Conservation (phyloP, 2,797 vertebrate species). For the Karalla daura region DNA sequence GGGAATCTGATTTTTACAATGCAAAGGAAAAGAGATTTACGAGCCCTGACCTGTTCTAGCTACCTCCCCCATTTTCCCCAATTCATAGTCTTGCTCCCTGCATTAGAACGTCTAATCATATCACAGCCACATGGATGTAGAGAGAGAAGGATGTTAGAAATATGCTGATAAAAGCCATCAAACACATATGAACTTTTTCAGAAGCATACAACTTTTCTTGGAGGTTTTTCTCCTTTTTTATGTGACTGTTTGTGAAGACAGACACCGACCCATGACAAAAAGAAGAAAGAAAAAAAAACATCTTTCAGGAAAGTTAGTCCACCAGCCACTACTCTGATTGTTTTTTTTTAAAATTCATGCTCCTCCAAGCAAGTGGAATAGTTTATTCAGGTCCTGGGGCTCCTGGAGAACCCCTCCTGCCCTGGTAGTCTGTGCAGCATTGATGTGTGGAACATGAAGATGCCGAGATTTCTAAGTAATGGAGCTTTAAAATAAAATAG, state of each 20-base stretch:
- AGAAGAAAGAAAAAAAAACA: conserved; percentile 15
- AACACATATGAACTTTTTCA: conserved; percentile 40
- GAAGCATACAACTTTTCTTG: conserved; percentile 44
- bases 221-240: conserved; percentile 8
- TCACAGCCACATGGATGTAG: conserved; percentile 71
- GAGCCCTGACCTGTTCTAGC: conserved; percentile 78
- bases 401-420: conserved; percentile 11
- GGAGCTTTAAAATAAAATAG: conserved; percentile 25
- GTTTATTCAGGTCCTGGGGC: not conserved
- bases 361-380: conserved; percentile 1
- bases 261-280: conserved; percentile 5
- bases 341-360: conserved; percentile 5
- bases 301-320: conserved; percentile 43
- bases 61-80: conserved; percentile 69
- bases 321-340: conserved; percentile 9
- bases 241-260: conserved; percentile 2
- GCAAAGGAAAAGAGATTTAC: conserved; percentile 81
- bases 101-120: conserved; percentile 71
- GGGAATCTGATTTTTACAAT: conserved; percentile 78
- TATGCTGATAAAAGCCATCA: conserved; percentile 56
- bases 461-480: conserved; percentile 39
- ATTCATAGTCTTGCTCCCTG: conserved; percentile 73
- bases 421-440: not conserved
- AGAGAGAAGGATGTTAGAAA: conserved; percentile 60
- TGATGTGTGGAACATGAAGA: conserved; percentile 50